phyloP scores from a whole-genome alignment of 2,888 invertebrate species.

The Parasteatoda lunata region DNA sequence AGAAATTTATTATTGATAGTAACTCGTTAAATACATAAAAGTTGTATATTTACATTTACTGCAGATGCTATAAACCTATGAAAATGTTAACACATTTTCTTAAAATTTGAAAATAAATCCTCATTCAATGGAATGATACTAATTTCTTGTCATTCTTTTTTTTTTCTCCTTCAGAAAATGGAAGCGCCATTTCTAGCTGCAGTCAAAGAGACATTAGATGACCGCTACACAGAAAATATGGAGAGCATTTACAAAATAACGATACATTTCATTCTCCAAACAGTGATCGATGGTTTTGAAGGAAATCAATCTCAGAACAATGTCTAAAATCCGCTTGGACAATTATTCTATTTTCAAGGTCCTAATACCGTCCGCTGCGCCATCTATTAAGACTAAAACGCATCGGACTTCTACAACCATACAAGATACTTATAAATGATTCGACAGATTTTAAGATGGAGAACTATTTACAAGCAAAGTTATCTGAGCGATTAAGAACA shows the following conservation, averaged over 20 bases:
- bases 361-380: conserved; percentile 52
- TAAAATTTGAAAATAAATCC: no score
- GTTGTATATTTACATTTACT: no score
- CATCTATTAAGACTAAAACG: neutral
- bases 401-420: neutral
- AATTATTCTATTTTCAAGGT: conserved; percentile 15
- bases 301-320: conserved; percentile 48
- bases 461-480: no score
- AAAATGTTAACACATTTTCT: no score
- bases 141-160: no score
- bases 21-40: no score
- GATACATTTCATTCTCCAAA: conserved; percentile 90
- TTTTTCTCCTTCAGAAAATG: conserved; percentile 81
- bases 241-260: conserved; percentile 90
- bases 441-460: no score
- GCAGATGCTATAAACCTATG: no score
- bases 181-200: conserved; percentile 91
- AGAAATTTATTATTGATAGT: no score
- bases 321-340: conserved; percentile 37
- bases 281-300: conserved; percentile 86
- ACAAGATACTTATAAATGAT: no score
- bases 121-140: no score
- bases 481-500: no score
- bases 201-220: conserved; percentile 88
- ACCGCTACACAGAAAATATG: conserved; percentile 91